Evolutionary conservation across 2,113 vertebrate species (phyloP), one percentile per base, ranked within the genome.

Genomic region (Labeo rohita): DNA sequence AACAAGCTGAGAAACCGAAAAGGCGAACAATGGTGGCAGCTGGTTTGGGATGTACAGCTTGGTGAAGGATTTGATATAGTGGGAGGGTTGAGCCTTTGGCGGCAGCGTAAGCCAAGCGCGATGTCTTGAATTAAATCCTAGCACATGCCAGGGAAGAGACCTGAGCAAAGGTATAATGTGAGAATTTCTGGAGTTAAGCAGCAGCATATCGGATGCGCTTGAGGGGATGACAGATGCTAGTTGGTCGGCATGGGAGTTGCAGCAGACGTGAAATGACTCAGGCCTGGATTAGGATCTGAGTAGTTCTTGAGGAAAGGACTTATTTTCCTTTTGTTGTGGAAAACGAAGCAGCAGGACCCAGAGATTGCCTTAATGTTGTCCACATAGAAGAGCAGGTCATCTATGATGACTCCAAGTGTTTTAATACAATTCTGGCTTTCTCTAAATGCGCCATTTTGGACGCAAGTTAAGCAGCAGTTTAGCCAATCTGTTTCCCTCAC

Each of bases 241-340:
- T 82, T 68, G 28, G 45, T 12, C 16, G 47, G 9, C 63, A 11
- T 34, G 45, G 39, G 56, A 68, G 80, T 49, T 68, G 63, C 80
- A n/a, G 63, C 68, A 50, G n/a, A 82, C 1, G 6, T 70, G 63
- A 50, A 82, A 34, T 70, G 80, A 52, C 47, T 49, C 63, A 12
- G 63, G 61, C 16, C 23, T 82, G 80, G 47, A 82, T 68, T 49
- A 68, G 45, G 3, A 52, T 50, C 80, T 70, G n/a, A 56, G 39
- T 9, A 65, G 59, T 80, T 65, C 39, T 65, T 15, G 39, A 65
- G 36, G 3, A 47, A 80, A 23, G 39, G 6, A 23, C 15, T 21
- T 82, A 18, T 68, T 80, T 82, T 68, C 13, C 63, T 36, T 68
- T 82, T 82, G 45, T 82, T 70, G 61, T 52, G 28, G 63, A 82